Evolutionary conservation across 2,797 vertebrate genomes (phyloP), one percentile per base, ranked within the genome.

Genomic region (Pteropus rufus): DNA sequence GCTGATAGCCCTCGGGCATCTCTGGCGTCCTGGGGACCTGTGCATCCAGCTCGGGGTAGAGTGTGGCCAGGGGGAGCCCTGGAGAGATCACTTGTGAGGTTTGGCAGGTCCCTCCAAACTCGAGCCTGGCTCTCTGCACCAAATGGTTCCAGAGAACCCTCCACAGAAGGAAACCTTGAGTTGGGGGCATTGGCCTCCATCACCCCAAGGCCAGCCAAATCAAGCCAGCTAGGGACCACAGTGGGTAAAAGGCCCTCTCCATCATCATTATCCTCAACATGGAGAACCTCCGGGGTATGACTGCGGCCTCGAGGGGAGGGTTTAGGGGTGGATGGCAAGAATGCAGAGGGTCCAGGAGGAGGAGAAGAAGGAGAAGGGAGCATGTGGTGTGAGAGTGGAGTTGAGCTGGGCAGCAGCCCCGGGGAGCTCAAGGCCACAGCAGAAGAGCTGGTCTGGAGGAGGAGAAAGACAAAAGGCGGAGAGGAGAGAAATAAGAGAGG

Each of bases 381-480:
- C 93, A 97, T 77, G 82, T 94, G 58, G 70, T 67, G 79, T 77
- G 83, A 73, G 96, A 97, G 64, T 90, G 93, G 54, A 90, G 97
- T 93, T 97, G 98, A 97, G 96, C 94, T 97, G 93, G 98, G 94
- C 96, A 56, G 94, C 6, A 31, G 98, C 91, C 99, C 99, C 89
- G 97, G 97, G 77, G 98, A 98, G 98, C 98, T 98, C 97, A 99
- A 97, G 96, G 98, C 99, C 98, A 99, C 98, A 97, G 99, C 98
- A 97, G 99, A 98, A 97, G 99, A 99, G 98, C 98, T 99, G 97
- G 99, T 99, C 99, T 99, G 96, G 95, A 98, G 70, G 87, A 98
- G 92, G 98, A 97, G 82, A 90, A 64, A 97, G 79, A 97, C 58
- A 96, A 95, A 88, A 93, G 76, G 88, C 39, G 87, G 89, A 96